Evolutionary conservation across 2,888 invertebrate genomes (phyloP).

Genomic region (Aproaerema taeniolella): DNA sequence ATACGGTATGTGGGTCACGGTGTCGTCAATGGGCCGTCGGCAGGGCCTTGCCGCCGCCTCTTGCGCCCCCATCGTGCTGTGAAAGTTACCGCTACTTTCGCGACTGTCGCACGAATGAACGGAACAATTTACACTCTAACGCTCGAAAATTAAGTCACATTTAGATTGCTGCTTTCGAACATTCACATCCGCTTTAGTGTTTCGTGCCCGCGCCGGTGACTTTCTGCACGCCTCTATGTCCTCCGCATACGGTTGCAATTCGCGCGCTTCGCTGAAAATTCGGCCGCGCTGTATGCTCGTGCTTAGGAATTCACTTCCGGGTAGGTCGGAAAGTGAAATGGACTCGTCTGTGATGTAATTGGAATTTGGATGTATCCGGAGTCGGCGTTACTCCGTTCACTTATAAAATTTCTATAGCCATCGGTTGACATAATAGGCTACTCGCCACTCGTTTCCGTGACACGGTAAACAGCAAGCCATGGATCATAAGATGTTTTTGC

Average conservation of each 20-base stretch:
- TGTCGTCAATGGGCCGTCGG: slow-evolving; percentile 74
- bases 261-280: slow-evolving; percentile 41
- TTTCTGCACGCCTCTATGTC: slow-evolving; percentile 47
- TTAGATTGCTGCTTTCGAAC: slow-evolving; percentile 48
- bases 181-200: slow-evolving; percentile 72
- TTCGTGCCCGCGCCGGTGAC: slow-evolving; percentile 59
- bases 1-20: slow-evolving; percentile 73
- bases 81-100: slow-evolving; percentile 77
- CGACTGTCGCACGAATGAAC: slow-evolving; percentile 50
- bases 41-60: slow-evolving; percentile 62
- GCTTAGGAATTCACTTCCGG: slow-evolving; percentile 78
- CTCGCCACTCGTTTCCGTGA: slow-evolving; percentile 48
- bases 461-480: slow-evolving; percentile 44
- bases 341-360: slow-evolving; percentile 77
- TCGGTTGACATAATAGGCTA: slow-evolving; percentile 67
- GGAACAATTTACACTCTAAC: slow-evolving; percentile 61
- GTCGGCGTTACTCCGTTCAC: slow-evolving; percentile 72
- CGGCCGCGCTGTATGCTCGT: slow-evolving; percentile 70
- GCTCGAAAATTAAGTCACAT: slow-evolving; percentile 60
- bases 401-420: slow-evolving; percentile 67
- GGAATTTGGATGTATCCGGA: slow-evolving; percentile 77
- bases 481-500: slow-evolving; percentile 46
- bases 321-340: slow-evolving; percentile 77
- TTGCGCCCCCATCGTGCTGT: slow-evolving; percentile 67
- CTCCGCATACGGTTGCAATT: slow-evolving; percentile 41